Percentiles rank a stretch among this genome's conserved stretches.
These are phyloP conservation scores for Stigmatopora nigra DNA, from an alignment of 2,113 vertebrate genomes.

Conservation along the genomic window DNA sequence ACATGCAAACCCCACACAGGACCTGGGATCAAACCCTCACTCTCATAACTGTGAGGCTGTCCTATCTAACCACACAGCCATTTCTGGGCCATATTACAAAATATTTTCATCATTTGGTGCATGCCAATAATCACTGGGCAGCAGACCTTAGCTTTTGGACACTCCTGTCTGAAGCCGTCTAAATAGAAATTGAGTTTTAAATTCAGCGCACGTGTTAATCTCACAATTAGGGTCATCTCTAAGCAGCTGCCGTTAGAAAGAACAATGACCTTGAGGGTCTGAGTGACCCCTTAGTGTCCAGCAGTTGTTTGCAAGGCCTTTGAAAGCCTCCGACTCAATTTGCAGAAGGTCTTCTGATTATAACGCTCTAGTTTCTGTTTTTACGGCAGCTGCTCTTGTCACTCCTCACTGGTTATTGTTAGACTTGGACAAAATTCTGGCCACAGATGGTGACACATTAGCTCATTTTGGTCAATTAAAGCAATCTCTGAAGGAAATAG, in stretches of 20 bases:
- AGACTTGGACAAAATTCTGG: conserved; percentile 48
- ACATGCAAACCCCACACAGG: too few species aligned
- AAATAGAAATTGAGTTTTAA: not conserved
- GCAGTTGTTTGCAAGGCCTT: not conserved
- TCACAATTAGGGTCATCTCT: not conserved
- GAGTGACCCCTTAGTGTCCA: not conserved
- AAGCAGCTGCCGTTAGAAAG: not conserved
- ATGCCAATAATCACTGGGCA: too few species aligned
- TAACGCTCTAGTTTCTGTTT: not conserved
- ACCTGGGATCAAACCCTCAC: too few species aligned
- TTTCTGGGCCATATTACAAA: too few species aligned
- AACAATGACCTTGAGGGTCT: not conserved
- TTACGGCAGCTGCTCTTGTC: conserved; percentile 47
- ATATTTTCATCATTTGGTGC: too few species aligned
- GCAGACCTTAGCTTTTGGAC: too few species aligned
- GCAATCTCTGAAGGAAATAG: not conserved
- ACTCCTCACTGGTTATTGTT: conserved; percentile 58
- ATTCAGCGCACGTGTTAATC: not conserved
- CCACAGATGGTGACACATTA: conserved; percentile 30
- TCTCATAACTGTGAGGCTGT: too few species aligned
- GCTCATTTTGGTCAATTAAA: conserved; percentile 2
- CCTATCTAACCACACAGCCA: too few species aligned
- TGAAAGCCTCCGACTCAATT: not conserved
- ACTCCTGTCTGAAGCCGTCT: too few species aligned
- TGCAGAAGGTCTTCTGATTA: not conserved